Evolutionary conservation across 2,113 vertebrate genomes (phyloP).

Genomic region (Lycaon pictus): DNA sequence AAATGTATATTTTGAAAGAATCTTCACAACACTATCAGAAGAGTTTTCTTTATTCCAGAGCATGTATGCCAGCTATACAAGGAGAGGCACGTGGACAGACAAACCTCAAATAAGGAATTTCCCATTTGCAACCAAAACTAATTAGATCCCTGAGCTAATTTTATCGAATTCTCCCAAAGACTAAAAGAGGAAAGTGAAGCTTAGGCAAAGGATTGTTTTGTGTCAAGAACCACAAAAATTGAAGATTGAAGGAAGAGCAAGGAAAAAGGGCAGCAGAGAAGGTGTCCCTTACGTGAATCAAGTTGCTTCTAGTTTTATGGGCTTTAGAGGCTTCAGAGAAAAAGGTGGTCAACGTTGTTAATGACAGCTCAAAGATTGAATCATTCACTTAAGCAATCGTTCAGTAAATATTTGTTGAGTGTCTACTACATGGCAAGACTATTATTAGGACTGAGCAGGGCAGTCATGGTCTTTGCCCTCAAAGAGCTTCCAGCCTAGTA

Average conservation of each 20-base stretch:
- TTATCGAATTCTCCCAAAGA: constrained; percentile 1
- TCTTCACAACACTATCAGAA: background rate
- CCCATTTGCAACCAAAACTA: constrained; percentile 27
- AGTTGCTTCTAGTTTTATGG: background rate
- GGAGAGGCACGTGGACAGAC: background rate
- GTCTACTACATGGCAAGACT: background rate
- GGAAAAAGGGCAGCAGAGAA: background rate
- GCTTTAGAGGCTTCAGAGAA: constrained; percentile 16
- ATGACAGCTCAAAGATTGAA: background rate
- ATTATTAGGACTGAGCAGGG: background rate
- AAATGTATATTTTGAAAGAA: constrained; percentile 52
- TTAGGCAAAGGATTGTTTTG: constrained; percentile 11
- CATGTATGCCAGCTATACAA: background rate
- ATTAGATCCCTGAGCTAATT: background rate
- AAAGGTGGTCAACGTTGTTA: background rate
- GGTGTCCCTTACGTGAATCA: background rate
- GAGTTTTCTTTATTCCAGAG: constrained; percentile 42
- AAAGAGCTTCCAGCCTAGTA: background rate
- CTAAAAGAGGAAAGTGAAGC: background rate
- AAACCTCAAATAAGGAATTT: background rate
- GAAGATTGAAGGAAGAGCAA: background rate
- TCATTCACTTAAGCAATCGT: background rate
- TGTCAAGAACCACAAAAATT: constrained; percentile 30
- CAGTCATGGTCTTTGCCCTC: background rate
- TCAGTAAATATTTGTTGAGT: background rate